A percentile compares a stretch with the other conserved stretches of the same genome.
These are phyloP conservation scores for Corapipo altera DNA, from an alignment of 2,113 vertebrate species.

Conservation along the genomic window DNA sequence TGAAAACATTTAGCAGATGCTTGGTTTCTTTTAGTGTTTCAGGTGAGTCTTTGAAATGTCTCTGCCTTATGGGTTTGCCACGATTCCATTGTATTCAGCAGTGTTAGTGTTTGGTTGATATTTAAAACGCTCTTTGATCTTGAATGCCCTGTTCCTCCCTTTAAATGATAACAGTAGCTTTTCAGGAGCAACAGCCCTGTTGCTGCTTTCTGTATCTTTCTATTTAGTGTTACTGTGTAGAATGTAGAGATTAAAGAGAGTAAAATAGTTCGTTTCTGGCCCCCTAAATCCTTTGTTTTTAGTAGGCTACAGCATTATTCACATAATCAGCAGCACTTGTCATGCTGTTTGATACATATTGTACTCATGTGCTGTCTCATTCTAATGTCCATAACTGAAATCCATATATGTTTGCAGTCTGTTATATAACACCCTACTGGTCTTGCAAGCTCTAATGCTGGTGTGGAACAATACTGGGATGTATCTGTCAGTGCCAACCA, in stretches of 20 bases:
- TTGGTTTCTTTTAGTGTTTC: not conserved
- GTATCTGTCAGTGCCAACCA: not conserved
- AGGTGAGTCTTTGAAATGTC: not conserved
- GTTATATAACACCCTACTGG: not conserved
- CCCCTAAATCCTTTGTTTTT: not conserved
- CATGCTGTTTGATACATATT: not conserved
- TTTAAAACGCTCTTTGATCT: not conserved
- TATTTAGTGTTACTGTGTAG: not conserved
- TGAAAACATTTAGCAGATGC: not conserved
- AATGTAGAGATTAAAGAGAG: not conserved
- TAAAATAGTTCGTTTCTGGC: not conserved
- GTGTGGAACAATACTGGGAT: not conserved
- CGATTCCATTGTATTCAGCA: not conserved
- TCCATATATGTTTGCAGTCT: not conserved
- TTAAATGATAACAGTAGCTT: not conserved
- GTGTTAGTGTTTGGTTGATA: not conserved
- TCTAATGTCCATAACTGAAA: not conserved
- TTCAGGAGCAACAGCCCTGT: not conserved
- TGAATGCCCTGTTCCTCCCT: not conserved
- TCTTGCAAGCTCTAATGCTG: not conserved
- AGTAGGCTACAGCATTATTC: not conserved
- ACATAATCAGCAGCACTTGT: rapidly evolving
- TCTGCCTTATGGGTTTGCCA: not conserved
- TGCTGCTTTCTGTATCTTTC: not conserved
- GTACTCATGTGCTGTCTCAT: not conserved